Conservation (phyloP, 2,888 invertebrate genomes). For the Megalurothrips usitatus region DNA sequence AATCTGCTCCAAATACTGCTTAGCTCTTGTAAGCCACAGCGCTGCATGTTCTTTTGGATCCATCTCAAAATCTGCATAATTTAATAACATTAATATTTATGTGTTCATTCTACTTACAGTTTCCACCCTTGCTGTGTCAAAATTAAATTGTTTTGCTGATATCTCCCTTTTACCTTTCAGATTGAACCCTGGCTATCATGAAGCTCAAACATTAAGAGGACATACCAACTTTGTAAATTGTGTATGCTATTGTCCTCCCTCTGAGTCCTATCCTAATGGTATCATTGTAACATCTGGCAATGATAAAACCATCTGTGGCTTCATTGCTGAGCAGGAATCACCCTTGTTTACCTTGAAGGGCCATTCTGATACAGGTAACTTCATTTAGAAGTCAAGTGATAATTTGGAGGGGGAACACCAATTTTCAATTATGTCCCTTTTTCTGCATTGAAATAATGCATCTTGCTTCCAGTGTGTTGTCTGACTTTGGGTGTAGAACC, state of each 20-base stretch:
- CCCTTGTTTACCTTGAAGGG: conserved; percentile 68
- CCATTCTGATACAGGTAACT: conserved; percentile 66
- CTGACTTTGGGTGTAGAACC: conserved; percentile 49
- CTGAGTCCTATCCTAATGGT: conserved; percentile 65
- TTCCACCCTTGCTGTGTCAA: background rate
- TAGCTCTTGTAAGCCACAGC: too few relatives aligned
- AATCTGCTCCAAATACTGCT: too few relatives aligned
- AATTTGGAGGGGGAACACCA: conserved; percentile 47
- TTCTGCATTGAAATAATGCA: background rate
- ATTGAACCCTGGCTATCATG: conserved; percentile 58
- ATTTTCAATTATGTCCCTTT: background rate
- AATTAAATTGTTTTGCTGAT: conserved; percentile 33
- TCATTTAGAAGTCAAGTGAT: conserved; percentile 50
- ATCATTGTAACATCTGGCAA: conserved; percentile 85
- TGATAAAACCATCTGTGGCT: conserved; percentile 77
- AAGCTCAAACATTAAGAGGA: conserved; percentile 65
- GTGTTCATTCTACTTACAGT: background rate
- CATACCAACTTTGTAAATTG: conserved; percentile 83
- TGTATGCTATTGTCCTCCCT: conserved; percentile 70
- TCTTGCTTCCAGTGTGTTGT: conserved; percentile 49
- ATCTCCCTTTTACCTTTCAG: conserved; percentile 45
- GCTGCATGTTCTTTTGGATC: too few relatives aligned
- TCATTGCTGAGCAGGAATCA: conserved; percentile 62
- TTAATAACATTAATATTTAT: background rate
- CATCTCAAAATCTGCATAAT: too few relatives aligned